Percentiles rank a stretch among this genome's conserved stretches.
Evolutionary conservation across 2,797 vertebrate genomes (phyloP).

Genomic region (Rhynchonycteris naso): DNA sequence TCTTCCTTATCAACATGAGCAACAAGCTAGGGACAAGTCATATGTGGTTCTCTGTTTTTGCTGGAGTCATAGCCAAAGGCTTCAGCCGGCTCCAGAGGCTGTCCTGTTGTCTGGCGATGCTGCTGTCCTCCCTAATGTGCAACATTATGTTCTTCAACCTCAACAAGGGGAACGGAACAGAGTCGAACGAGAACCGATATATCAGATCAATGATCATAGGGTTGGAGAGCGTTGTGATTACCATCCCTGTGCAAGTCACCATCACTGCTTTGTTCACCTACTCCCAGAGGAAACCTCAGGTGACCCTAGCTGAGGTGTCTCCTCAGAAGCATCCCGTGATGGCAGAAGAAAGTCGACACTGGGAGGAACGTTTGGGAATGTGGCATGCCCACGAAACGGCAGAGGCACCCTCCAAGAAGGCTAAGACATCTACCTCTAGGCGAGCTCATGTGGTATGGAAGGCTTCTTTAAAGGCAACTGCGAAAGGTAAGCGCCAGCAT

Average conservation of each 20-base stretch:
- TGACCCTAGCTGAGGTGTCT: not conserved
- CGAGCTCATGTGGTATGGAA: not conserved
- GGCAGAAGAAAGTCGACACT: not conserved
- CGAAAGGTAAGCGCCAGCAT: rapidly evolving
- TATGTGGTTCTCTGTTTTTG: conserved; percentile 84
- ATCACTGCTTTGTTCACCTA: conserved; percentile 81
- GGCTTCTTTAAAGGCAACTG: conserved; percentile 45
- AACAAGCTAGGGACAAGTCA: conserved; percentile 67
- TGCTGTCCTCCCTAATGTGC: conserved; percentile 80
- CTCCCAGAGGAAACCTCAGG: conserved; percentile 65
- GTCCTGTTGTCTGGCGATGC: conserved; percentile 80
- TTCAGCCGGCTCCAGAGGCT: conserved; percentile 84
- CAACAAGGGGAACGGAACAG: not conserved
- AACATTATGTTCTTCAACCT: conserved; percentile 85
- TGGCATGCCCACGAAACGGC: conserved; percentile 41
- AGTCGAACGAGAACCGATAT: not conserved
- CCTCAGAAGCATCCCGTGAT: not conserved
- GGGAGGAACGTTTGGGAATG: conserved; percentile 54
- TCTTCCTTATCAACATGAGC: conserved; percentile 80
- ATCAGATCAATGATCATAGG: conserved; percentile 78
- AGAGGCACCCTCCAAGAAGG: rapidly evolving
- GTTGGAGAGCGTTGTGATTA: conserved; percentile 83
- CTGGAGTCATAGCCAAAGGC: rapidly evolving
- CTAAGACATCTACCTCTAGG: not conserved
- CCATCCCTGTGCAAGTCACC: conserved; percentile 76